Base-by-base conservation (phyloP, 2,797 vertebrate genomes). In the Limnodromus scolopaceus region DNA sequence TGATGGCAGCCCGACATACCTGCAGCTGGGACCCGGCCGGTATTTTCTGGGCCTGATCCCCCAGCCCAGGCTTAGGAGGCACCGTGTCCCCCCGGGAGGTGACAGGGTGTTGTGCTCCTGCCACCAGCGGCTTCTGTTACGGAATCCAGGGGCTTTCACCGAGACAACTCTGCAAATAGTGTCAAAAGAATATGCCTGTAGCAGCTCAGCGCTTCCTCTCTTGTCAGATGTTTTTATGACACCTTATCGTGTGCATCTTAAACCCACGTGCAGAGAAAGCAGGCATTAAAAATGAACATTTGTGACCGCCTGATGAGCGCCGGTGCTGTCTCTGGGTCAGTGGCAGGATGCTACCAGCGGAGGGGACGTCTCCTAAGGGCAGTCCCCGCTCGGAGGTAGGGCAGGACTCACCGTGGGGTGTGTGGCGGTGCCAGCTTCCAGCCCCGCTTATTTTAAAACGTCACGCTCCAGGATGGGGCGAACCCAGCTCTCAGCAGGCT, bases 401-500 rank as follows among this genome's bases (percentile, higher is more conserved):
- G n/a, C 49, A 60, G 48, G 39, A 18, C 48, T 45, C 5, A 3
- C 4, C 1, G 0, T 0, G 1, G 17, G 16, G 8, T 3, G 10
- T 13, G 32, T 48, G 51, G 58, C 1, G 9, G 41, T 75, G 36
- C 17, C n/a, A 20, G 18, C 18, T 75, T 24, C 77, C 54, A 75
- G 24, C 13, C 39, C 25, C 2, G 1, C 27, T 18, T 18, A 1
- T n/a, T 46, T 34, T 58, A 55, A 53, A 48, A 7, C 2, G 3
- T 20, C 46, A 4, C 7, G 0, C 7, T 27, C 27, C 32, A 36
- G 51, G 11, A 14, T 2, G 11, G 36, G 41, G 6, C 0, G 2
- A 76, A 22, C 24, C 5, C 49, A 65, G 1, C 24, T 22, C 55
- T 49, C 30, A 9, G 3, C 18, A 39, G 63, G 28, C 23, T 48